Evolutionary conservation across 1,140 invertebrate species (phyloP).

Genomic region (Pogonomyrmex californicus): DNA sequence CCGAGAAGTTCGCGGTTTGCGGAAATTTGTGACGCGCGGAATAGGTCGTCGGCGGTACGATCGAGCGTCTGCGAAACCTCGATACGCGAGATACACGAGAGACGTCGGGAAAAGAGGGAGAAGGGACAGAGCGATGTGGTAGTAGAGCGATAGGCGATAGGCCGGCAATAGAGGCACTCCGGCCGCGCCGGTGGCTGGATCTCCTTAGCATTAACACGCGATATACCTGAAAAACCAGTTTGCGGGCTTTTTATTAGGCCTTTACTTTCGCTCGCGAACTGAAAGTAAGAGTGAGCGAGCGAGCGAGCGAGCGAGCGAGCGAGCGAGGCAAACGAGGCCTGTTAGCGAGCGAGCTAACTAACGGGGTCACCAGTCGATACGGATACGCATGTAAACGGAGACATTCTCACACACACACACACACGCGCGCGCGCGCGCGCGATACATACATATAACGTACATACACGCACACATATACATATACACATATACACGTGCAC

Average conservation of each 20-base stretch:
- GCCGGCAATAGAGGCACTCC: constrained; percentile 36
- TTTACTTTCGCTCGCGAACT: constrained; percentile 84
- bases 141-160: constrained; percentile 61
- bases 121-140: constrained; percentile 27
- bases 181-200: constrained; percentile 68
- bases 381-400: constrained; percentile 68
- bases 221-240: constrained; percentile 86
- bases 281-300: constrained; percentile 84
- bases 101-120: constrained; percentile 38
- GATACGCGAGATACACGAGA: constrained; percentile 16
- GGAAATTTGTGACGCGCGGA: constrained; percentile 13
- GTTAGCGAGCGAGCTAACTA: constrained; percentile 76
- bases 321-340: constrained; percentile 71
- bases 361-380: constrained; percentile 82
- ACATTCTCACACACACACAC: not conserved
- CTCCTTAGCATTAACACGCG: constrained; percentile 81
- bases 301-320: constrained; percentile 77
- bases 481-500: too few relatives aligned
- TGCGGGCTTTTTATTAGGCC: constrained; percentile 81
- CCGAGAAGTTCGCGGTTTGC: constrained; percentile 4
- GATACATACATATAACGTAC: too few relatives aligned
- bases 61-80: not conserved
- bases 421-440: not conserved
- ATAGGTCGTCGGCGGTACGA: constrained; percentile 28
- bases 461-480: not conserved